Conservation (phyloP, 23 tunicate species). For the Trididemnum miniatum region DNA sequence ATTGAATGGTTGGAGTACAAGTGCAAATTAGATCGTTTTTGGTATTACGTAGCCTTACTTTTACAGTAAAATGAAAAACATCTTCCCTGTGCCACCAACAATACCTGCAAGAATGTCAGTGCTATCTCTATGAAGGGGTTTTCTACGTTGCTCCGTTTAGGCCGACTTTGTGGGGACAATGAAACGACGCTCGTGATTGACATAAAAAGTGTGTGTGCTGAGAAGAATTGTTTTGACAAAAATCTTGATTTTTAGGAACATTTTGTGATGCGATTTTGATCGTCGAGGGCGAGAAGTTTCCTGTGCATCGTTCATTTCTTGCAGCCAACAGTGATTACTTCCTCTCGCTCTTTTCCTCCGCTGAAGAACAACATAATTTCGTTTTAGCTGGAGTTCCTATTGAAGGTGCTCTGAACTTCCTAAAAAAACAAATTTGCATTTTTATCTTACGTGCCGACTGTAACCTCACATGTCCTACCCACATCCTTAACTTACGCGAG, state of each 20-base stretch:
- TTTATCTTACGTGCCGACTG: neutral
- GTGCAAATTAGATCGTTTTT: too few relatives aligned
- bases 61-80: too few relatives aligned
- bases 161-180: too few relatives aligned
- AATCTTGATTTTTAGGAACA: too few relatives aligned
- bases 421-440: neutral
- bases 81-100: too few relatives aligned
- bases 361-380: slow-evolving; percentile 60
- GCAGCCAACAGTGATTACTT: slow-evolving; percentile 77
- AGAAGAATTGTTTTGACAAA: too few relatives aligned
- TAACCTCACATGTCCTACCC: neutral
- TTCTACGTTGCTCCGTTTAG: neutral
- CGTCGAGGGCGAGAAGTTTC: slow-evolving; percentile 64
- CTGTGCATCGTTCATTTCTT: slow-evolving; percentile 49
- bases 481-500: neutral
- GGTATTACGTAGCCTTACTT: too few relatives aligned
- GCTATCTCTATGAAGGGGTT: neutral
- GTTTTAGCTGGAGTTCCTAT: slow-evolving; percentile 73
- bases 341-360: slow-evolving; percentile 42
- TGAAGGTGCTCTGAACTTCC: slow-evolving; percentile 37
- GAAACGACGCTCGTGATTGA: too few relatives aligned
- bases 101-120: too few relatives aligned
- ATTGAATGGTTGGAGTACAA: too few relatives aligned
- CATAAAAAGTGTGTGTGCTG: too few relatives aligned
- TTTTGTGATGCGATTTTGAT: slow-evolving; percentile 61